Percentiles rank a stretch among this genome's conserved stretches.
phyloP scores from a whole-genome alignment of 2,797 vertebrate species.

The Acipenser oxyrinchus region DNA sequence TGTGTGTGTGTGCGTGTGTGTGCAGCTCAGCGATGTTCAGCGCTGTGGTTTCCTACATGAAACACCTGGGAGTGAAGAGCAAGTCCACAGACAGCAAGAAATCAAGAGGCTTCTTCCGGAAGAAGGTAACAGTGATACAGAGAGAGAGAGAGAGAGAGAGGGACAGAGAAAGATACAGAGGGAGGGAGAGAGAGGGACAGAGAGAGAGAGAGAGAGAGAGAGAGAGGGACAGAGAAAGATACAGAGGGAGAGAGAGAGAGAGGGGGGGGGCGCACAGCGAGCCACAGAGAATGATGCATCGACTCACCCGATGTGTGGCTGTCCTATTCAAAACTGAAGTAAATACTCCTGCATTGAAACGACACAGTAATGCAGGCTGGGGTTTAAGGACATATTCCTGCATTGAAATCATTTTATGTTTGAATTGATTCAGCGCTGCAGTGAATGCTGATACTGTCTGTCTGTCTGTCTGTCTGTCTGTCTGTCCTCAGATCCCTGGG shows the following conservation, averaged over 20 bases:
- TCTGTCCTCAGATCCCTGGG: slow-evolving; percentile 38
- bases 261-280: background rate
- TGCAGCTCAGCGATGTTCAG: slow-evolving; percentile 68
- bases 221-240: too few species aligned
- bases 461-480: background rate
- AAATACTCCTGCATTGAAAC: too few species aligned
- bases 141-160: background rate
- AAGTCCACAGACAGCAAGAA: slow-evolving; percentile 77
- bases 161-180: background rate
- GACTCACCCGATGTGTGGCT: too few species aligned
- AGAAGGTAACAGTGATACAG: slow-evolving; percentile 54
- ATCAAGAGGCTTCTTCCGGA: slow-evolving; percentile 73
- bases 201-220: too few species aligned
- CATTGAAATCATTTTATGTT: too few species aligned
- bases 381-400: too few species aligned
- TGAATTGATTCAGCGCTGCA: too few species aligned
- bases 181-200: background rate
- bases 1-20: background rate
- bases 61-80: slow-evolving; percentile 79
- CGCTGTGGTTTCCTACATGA: slow-evolving; percentile 75
- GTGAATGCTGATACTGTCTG: background rate
- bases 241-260: too few species aligned
- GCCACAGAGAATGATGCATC: background rate
- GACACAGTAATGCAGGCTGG: too few species aligned
- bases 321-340: too few species aligned